phyloP scores from a whole-genome alignment of 2,888 invertebrate species.

The Tachina lurida region DNA sequence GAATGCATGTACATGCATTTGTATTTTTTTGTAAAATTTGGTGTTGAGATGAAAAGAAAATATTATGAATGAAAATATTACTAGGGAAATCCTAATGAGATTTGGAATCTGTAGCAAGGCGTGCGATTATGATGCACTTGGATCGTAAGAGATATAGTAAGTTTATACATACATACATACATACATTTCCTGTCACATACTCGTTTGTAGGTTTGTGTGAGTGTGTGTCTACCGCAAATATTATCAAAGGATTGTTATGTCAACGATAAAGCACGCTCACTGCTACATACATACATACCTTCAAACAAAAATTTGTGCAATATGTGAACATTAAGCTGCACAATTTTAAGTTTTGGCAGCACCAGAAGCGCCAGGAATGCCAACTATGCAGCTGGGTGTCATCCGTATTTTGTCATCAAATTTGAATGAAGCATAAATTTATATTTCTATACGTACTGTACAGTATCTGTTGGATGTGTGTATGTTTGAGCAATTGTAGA shows the following conservation, averaged over 20 bases:
- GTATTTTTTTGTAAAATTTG: constrained; percentile 8
- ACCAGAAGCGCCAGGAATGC: constrained; percentile 59
- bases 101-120: constrained; percentile 60
- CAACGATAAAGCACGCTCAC: constrained; percentile 10
- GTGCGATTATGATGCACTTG: constrained; percentile 55
- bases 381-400: constrained; percentile 70
- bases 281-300: background rate
- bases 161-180: background rate
- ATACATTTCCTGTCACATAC: background rate
- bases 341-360: constrained; percentile 55
- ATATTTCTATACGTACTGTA: constrained; percentile 1
- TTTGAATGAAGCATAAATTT: constrained; percentile 58
- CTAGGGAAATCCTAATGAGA: constrained; percentile 68
- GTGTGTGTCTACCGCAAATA: constrained; percentile 7
- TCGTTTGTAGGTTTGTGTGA: background rate
- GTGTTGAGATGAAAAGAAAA: constrained; percentile 52
- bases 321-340: background rate
- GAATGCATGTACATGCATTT: background rate
- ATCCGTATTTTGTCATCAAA: constrained; percentile 65
- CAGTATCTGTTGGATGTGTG: too few relatives aligned
- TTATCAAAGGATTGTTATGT: constrained; percentile 28
- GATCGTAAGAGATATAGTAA: constrained; percentile 2
- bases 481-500: background rate
- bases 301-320: background rate
- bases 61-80: constrained; percentile 63